Percentiles rank a stretch among this genome's conserved stretches.
phyloP scores from a whole-genome alignment of 2,888 invertebrate species.

The Papilio demoleus region DNA sequence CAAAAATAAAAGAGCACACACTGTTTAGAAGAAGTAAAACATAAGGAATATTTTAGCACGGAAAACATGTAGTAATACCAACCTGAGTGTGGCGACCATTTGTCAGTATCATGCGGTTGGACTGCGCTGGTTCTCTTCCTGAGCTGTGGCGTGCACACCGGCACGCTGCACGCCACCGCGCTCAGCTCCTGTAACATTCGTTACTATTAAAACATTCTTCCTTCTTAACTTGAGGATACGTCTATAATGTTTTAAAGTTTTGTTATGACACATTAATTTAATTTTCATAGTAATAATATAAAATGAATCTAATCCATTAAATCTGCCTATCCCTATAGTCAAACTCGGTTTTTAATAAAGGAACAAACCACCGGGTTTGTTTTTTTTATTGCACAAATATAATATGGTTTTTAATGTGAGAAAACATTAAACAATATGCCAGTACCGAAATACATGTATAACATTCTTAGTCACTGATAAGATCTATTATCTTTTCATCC shows the following conservation, averaged over 20 bases:
- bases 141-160: conserved; percentile 73
- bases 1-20: no score
- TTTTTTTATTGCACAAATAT: no score
- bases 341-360: no score
- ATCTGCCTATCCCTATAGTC: no score
- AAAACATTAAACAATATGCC: background rate
- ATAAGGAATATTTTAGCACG: no score
- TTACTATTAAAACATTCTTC: conserved; percentile 1
- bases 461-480: conserved; percentile 1
- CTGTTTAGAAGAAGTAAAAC: no score
- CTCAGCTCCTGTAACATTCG: conserved; percentile 63
- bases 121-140: conserved; percentile 69
- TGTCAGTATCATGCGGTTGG: conserved; percentile 68
- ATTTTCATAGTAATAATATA: background rate
- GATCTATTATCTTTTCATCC: conserved; percentile 9
- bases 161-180: conserved; percentile 62
- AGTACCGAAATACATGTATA: background rate
- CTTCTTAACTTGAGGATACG: background rate
- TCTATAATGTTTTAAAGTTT: background rate
- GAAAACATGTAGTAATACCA: conserved; percentile 22
- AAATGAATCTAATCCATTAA: no score
- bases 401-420: background rate
- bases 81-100: conserved; percentile 79
- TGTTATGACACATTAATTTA: background rate
- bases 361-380: no score